These are phyloP conservation scores for Biston stratarius DNA, from an alignment of 2,888 invertebrate genomes.

Conservation along the genomic window DNA sequence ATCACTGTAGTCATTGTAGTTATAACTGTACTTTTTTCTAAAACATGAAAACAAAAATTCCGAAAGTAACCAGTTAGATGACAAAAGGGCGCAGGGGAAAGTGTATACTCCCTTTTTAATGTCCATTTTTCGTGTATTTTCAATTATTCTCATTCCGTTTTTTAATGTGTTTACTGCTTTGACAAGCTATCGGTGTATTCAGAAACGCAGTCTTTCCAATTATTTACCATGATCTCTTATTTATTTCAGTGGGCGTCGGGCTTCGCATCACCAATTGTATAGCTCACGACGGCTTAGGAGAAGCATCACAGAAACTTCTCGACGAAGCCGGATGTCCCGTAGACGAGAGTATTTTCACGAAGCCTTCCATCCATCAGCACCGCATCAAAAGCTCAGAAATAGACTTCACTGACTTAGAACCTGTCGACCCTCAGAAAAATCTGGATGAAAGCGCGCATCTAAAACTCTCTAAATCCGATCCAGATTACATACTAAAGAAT, in stretches of 20 bases:
- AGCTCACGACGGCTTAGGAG: conserved; percentile 92
- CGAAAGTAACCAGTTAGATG: no score
- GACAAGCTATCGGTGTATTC: no score
- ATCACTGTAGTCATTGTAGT: no score
- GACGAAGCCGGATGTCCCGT: conserved; percentile 92
- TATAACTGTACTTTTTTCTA: no score
- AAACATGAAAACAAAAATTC: no score
- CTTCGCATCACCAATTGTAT: conserved; percentile 91
- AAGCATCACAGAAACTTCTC: conserved; percentile 90
- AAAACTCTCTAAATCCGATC: conserved; percentile 67
- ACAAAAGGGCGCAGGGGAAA: no score
- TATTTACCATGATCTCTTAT: background rate
- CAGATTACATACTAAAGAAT: conserved; percentile 75
- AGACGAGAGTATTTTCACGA: conserved; percentile 88
- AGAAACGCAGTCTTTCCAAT: background rate
- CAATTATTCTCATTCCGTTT: no score
- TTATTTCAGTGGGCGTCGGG: conserved; percentile 88
- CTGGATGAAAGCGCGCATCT: conserved; percentile 64
- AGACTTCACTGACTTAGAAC: conserved; percentile 72
- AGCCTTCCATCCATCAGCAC: conserved; percentile 78
- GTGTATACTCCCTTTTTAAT: no score
- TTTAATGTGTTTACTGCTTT: no score
- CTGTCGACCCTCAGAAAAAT: conserved; percentile 66
- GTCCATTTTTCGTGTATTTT: no score
- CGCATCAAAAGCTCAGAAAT: conserved; percentile 71